phyloP scores from a whole-genome alignment of 2,113 vertebrate species.

The Onychorhynchus coronatus region DNA sequence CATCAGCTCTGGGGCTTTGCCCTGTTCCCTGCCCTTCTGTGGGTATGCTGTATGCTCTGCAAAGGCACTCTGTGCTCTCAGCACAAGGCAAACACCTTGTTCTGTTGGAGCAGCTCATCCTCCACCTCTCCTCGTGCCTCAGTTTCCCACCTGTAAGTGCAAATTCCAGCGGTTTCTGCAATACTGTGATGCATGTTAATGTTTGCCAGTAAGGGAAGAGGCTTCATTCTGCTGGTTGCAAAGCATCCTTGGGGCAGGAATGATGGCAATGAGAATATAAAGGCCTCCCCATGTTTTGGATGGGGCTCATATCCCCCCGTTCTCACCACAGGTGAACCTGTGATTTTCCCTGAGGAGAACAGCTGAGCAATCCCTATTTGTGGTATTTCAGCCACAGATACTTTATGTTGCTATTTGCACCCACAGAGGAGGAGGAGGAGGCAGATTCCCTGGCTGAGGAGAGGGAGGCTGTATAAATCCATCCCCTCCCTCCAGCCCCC shows the following conservation, averaged over 20 bases:
- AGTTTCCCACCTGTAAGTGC: neutral
- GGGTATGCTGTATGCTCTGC: neutral
- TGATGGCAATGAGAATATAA: neutral
- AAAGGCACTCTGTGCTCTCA: neutral
- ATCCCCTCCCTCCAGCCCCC: neutral
- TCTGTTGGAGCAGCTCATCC: neutral
- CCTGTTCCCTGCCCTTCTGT: neutral
- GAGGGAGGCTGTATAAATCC: neutral
- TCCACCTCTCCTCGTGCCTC: neutral
- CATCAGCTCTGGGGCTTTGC: neutral
- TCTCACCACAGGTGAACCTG: accelerated
- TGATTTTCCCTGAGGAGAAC: neutral
- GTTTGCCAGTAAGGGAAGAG: neutral
- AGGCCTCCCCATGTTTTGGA: neutral
- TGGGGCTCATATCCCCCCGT: accelerated
- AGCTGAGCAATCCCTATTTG: neutral
- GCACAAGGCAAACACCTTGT: neutral
- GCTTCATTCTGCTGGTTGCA: neutral
- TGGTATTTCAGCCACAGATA: neutral
- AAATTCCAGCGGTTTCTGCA: neutral
- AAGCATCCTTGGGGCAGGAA: neutral
- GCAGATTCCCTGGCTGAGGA: neutral
- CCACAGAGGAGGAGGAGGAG: neutral
- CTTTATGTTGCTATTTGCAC: neutral
- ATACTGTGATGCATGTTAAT: accelerated